phyloP scores from a whole-genome alignment of 2,797 vertebrate species.

The Coluber constrictor region DNA sequence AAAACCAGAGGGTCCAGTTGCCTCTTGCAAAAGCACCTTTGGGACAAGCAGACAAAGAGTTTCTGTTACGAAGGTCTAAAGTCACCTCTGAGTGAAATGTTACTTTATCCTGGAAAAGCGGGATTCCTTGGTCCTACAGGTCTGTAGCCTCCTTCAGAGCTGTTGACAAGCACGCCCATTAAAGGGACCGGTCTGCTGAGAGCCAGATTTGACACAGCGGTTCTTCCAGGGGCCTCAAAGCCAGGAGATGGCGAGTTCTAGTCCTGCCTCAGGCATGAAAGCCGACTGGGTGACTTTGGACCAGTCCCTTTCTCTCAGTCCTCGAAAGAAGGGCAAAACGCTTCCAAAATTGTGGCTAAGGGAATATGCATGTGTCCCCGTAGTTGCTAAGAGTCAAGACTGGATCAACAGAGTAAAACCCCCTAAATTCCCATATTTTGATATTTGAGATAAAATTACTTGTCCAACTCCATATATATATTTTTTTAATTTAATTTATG shows the following conservation, averaged over 20 bases:
- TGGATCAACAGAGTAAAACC: background rate
- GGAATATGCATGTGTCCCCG: fast-evolving
- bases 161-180: background rate
- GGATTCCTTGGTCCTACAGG: background rate
- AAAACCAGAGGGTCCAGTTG: too few relatives aligned
- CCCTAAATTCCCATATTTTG: background rate
- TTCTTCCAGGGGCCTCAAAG: background rate
- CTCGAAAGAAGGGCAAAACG: background rate
- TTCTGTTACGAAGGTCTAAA: background rate
- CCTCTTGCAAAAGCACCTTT: too few relatives aligned
- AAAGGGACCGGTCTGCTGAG: background rate
- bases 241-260: background rate
- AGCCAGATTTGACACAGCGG: background rate
- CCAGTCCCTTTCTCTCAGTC: background rate
- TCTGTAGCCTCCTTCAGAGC: too few relatives aligned
- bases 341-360: background rate
- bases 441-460: background rate
- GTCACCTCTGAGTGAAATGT: background rate
- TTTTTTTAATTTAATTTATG: too few relatives aligned
- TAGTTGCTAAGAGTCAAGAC: background rate
- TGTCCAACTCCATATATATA: background rate
- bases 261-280: background rate
- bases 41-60: background rate
- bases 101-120: too few relatives aligned
- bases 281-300: background rate